These are phyloP conservation scores for Caenorhabditis japonica DNA, from an alignment of 2,888 invertebrate genomes.

Conservation along the genomic window DNA sequence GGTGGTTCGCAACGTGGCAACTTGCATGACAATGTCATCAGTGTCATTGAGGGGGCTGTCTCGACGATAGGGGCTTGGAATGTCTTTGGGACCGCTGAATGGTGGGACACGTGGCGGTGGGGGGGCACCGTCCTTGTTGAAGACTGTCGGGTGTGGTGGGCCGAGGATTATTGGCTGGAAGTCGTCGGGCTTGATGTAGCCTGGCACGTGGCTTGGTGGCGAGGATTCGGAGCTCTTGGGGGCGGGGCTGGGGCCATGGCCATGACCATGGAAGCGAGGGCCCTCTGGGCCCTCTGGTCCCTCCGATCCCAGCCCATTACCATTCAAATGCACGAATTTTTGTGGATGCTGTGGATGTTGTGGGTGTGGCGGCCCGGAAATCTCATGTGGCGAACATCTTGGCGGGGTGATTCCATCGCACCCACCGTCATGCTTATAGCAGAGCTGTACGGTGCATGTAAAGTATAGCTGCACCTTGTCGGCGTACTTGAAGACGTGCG, in stretches of 20 bases:
- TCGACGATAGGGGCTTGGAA: constrained; percentile 35
- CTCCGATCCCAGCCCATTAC: not conserved
- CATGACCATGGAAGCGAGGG: no score
- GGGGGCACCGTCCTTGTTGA: constrained; percentile 18
- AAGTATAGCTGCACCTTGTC: constrained; percentile 76
- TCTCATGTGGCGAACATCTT: constrained; percentile 19
- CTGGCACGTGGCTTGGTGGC: constrained; percentile 12
- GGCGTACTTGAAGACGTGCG: constrained; percentile 77
- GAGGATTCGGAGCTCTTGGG: no score
- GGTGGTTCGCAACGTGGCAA: constrained; percentile 37
- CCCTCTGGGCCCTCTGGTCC: not conserved
- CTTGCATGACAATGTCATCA: constrained; percentile 48
- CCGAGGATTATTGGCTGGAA: constrained; percentile 52
- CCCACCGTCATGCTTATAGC: constrained; percentile 77
- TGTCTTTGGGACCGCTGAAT: constrained; percentile 39
- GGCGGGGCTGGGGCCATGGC: no score
- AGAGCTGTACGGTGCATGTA: constrained; percentile 77
- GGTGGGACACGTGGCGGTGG: constrained; percentile 18
- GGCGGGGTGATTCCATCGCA: constrained; percentile 74
- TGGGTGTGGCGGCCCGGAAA: constrained; percentile 2
- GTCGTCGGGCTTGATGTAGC: constrained; percentile 39
- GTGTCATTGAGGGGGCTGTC: constrained; percentile 62
- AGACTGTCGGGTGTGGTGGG: constrained; percentile 42
- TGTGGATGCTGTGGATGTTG: no score
- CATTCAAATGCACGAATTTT: not conserved